phyloP scores from a whole-genome alignment of 1,140 invertebrate genomes.

The Caenorhabditis remanei region DNA sequence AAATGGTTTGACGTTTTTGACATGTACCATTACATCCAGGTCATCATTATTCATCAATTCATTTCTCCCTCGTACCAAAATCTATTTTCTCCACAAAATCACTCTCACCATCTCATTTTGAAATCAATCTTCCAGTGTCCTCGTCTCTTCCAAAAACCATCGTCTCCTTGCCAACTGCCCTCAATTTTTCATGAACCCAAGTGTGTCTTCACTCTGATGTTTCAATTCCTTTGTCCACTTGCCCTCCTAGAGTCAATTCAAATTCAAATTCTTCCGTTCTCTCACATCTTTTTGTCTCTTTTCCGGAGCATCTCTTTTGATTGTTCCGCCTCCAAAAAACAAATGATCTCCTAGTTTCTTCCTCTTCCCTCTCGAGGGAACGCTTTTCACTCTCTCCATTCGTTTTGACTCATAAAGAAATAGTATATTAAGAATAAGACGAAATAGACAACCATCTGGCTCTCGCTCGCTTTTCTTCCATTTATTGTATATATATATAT shows the following conservation, averaged over 20 bases:
- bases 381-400: neutral
- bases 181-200: conserved; percentile 49
- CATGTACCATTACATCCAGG: neutral
- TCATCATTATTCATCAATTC: neutral
- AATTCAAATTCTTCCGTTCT: neutral
- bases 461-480: conserved; percentile 23
- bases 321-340: neutral
- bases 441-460: conserved; percentile 22
- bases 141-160: no score
- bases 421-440: neutral
- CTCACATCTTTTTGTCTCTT: neutral
- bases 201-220: neutral
- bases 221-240: conserved; percentile 47
- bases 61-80: neutral
- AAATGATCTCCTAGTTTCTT: neutral
- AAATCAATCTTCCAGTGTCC: neutral
- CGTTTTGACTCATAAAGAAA: neutral
- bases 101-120: neutral
- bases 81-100: neutral
- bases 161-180: neutral
- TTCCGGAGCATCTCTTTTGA: neutral
- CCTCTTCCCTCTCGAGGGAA: neutral
- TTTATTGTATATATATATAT: conserved; percentile 30
- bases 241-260: conserved; percentile 19
- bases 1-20: neutral